Conservation (phyloP, 2,113 vertebrate species). For the Pyrgilauda ruficollis region DNA sequence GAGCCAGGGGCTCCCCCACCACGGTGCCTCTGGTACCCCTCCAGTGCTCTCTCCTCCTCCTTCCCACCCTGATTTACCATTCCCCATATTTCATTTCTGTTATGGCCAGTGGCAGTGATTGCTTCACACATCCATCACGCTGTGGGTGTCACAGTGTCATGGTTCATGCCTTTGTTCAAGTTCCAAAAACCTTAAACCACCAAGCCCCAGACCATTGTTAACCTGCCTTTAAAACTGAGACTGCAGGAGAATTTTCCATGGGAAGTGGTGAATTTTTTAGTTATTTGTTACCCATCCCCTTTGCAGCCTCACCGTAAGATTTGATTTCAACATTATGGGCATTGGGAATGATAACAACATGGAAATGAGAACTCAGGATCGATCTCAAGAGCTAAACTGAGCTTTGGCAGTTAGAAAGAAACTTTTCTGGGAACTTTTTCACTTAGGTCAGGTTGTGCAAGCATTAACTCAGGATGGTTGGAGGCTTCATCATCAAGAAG, state of each 20-base stretch:
- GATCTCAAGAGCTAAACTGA: not conserved
- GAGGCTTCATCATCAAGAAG: not conserved
- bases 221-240: not conserved
- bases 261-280: not conserved
- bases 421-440: not conserved
- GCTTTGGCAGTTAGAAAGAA: not conserved
- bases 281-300: not conserved
- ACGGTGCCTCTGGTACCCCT: not conserved
- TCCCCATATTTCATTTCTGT: not conserved
- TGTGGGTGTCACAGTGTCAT: not conserved
- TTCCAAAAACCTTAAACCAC: not conserved
- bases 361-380: not conserved
- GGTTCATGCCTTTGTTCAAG: not conserved
- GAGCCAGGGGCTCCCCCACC: not conserved
- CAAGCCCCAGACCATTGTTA: not conserved
- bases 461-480: not conserved
- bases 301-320: not conserved
- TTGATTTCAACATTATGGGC: accelerated
- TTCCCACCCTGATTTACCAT: not conserved
- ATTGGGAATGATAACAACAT: not conserved
- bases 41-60: not conserved
- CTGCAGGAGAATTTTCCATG: not conserved
- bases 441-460: not conserved
- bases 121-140: not conserved
- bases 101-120: not conserved